These are phyloP conservation scores for Cabera pusaria DNA, from an alignment of 2,888 invertebrate genomes.

Conservation along the genomic window DNA sequence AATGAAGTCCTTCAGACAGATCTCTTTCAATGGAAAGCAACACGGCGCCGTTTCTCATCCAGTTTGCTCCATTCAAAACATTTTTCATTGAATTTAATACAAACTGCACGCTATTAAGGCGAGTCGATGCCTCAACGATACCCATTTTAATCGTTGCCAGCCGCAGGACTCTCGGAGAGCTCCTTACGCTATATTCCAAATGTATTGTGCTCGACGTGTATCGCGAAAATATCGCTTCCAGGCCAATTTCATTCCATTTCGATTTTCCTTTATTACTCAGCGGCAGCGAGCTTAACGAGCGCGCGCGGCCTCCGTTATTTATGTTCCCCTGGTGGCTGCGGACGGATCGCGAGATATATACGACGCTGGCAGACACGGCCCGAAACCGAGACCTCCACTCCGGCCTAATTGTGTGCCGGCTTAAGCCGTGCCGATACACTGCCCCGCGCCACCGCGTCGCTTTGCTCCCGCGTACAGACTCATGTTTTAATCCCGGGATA, in stretches of 20 bases:
- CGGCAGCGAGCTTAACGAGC: constrained; percentile 81
- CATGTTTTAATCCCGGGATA: constrained; percentile 60
- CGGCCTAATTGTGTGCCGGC: constrained; percentile 75
- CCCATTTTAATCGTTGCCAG: constrained; percentile 75
- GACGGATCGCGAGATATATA: constrained; percentile 80
- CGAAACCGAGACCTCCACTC: constrained; percentile 70
- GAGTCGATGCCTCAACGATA: constrained; percentile 62
- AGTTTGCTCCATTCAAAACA: constrained; percentile 65
- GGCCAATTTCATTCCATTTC: constrained; percentile 83
- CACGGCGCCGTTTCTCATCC: constrained; percentile 56
- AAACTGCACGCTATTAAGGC: constrained; percentile 62
- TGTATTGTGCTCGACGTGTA: constrained; percentile 71
- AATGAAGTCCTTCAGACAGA: constrained; percentile 58
- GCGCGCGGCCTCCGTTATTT: constrained; percentile 78
- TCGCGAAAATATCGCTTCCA: constrained; percentile 78
- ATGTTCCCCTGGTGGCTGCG: constrained; percentile 80
- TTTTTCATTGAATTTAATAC: constrained; percentile 68
- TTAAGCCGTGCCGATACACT: constrained; percentile 70
- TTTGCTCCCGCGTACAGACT: constrained; percentile 45
- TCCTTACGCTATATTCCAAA: constrained; percentile 71
- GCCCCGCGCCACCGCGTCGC: constrained; percentile 38
- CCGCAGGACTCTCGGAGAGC: constrained; percentile 60
- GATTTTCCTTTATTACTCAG: constrained; percentile 83
- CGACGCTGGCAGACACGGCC: constrained; percentile 63
- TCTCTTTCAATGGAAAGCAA: constrained; percentile 61